phyloP scores from a whole-genome alignment of 2,888 invertebrate genomes.

The Danaus chrysippus region DNA sequence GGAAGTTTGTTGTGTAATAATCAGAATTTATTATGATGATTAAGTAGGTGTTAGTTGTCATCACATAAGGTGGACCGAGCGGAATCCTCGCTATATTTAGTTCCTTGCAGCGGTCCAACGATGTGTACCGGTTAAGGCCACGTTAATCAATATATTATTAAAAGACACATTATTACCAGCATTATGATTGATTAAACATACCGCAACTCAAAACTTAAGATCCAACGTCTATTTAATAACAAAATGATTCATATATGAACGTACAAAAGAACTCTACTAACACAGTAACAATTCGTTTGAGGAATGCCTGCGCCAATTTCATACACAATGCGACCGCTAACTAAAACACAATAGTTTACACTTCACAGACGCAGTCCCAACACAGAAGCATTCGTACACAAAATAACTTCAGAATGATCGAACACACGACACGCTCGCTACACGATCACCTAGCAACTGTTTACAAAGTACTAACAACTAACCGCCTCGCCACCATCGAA shows the following conservation, averaged over 20 bases:
- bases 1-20: too few species aligned
- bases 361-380: conserved; percentile 37
- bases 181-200: neutral
- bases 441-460: conserved; percentile 55
- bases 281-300: conserved; percentile 37
- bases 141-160: conserved; percentile 52
- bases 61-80: conserved; percentile 48
- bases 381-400: conserved; percentile 32
- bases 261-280: neutral
- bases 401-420: conserved; percentile 11
- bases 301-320: conserved; percentile 30
- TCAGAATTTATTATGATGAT: too few species aligned
- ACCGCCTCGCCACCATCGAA: conserved; percentile 9
- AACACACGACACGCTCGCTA: conserved; percentile 50
- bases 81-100: conserved; percentile 63
- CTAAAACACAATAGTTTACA: conserved; percentile 29
- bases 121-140: conserved; percentile 59
- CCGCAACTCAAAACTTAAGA: conserved; percentile 14
- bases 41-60: conserved; percentile 30
- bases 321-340: conserved; percentile 25
- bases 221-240: conserved; percentile 1
- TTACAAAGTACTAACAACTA: conserved; percentile 33
- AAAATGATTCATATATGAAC: too few species aligned
- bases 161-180: conserved; percentile 8
- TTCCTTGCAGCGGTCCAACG: conserved; percentile 49